These are phyloP conservation scores for Linnaemya vulpina DNA, from an alignment of 2,888 invertebrate genomes.

Conservation along the genomic window DNA sequence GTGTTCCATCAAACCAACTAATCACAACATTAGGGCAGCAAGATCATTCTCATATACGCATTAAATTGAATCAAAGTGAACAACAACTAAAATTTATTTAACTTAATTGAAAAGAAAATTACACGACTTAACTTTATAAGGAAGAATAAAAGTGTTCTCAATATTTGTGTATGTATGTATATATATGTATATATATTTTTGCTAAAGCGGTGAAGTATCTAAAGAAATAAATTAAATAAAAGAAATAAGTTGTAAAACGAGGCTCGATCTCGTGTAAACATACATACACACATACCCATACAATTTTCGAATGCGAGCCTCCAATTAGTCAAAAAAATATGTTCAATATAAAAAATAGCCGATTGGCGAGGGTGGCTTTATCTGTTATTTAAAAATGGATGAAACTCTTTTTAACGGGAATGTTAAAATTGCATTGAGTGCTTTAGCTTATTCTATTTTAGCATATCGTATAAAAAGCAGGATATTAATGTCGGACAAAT, in stretches of 20 bases:
- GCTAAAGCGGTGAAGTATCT: not conserved
- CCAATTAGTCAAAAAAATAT: too few species aligned
- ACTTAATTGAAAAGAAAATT: constrained; percentile 35
- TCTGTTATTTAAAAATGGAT: not conserved
- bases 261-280: not conserved
- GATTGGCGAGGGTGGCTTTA: constrained; percentile 5
- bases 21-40: constrained; percentile 9
- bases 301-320: too few species aligned
- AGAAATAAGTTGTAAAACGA: not conserved
- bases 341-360: not conserved
- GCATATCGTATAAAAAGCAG: too few species aligned
- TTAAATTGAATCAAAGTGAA: constrained; percentile 1
- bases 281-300: too few species aligned
- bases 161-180: too few species aligned
- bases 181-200: not conserved
- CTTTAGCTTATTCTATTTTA: too few species aligned
- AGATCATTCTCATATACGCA: constrained; percentile 1
- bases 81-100: constrained; percentile 5
- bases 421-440: too few species aligned
- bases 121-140: constrained; percentile 1
- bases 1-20: not conserved
- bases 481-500: too few species aligned
- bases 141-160: not conserved
- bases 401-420: too few species aligned
- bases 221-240: not conserved